A percentile compares a stretch with the other conserved stretches of the same genome.
Evolutionary conservation across 2,888 invertebrate species (phyloP).

Genomic region (Agrilus biguttatus): DNA sequence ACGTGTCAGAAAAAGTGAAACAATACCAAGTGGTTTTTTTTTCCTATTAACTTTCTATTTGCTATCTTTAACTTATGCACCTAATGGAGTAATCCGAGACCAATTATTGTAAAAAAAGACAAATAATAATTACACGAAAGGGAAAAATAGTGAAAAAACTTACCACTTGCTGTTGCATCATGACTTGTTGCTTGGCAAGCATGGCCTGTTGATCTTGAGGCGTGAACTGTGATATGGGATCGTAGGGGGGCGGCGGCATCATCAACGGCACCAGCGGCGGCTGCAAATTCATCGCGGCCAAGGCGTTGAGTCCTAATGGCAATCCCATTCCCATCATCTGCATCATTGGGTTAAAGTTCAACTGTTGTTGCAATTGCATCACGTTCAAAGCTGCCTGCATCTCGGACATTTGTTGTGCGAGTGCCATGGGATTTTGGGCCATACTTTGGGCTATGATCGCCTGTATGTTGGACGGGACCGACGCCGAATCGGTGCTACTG

Average conservation of each 20-base stretch:
- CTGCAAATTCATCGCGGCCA: conserved; percentile 90
- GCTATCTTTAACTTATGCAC: no score
- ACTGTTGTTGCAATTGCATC: conserved; percentile 69
- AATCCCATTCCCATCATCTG: conserved; percentile 74
- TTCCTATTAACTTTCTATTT: no score
- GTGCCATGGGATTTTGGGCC: conserved; percentile 32
- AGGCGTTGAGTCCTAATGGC: conserved; percentile 64
- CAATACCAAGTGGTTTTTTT: no score
- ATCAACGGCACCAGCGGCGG: conserved; percentile 82
- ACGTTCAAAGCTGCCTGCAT: conserved; percentile 75
- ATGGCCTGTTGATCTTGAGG: conserved; percentile 35
- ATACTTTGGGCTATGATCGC: conserved; percentile 33
- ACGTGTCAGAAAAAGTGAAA: no score
- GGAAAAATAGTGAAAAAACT: conserved; percentile 28
- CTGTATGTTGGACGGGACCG: conserved; percentile 33
- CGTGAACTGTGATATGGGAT: conserved; percentile 48
- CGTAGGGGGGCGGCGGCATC: conserved; percentile 73
- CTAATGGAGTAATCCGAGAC: no score
- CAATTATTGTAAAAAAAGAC: no score
- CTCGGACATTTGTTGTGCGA: conserved; percentile 68
- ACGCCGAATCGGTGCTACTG: conserved; percentile 39
- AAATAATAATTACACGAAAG: no score
- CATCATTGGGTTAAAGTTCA: conserved; percentile 86
- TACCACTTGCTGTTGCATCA: conserved; percentile 53
- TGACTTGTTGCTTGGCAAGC: conserved; percentile 56